Conservation (phyloP, 2,113 vertebrate species). For the Progne subis region DNA sequence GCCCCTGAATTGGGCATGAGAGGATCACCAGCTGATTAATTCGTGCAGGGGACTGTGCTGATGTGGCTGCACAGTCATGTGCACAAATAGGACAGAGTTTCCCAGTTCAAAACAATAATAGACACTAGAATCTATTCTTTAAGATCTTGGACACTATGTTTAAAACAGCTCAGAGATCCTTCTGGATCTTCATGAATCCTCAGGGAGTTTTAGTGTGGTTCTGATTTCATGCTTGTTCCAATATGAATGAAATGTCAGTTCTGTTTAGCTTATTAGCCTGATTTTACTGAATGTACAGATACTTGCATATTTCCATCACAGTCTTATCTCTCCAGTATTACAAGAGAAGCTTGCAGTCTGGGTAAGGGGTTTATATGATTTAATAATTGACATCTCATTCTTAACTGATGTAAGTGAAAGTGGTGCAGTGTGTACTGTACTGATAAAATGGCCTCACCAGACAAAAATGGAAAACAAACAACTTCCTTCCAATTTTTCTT, state of each 20-base stretch:
- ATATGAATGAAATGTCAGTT: neutral
- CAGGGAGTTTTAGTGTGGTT: neutral
- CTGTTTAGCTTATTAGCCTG: neutral
- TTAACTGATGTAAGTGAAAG: neutral
- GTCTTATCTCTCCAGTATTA: neutral
- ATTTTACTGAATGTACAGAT: neutral
- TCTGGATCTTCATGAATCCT: neutral
- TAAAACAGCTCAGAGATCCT: neutral
- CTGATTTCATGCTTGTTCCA: neutral
- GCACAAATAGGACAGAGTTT: neutral
- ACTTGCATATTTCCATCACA: neutral
- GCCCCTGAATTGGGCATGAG: neutral
- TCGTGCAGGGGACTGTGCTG: neutral
- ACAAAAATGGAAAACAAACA: neutral
- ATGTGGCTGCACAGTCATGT: neutral
- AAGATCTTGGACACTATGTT: neutral
- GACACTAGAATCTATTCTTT: neutral
- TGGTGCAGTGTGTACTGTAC: neutral
- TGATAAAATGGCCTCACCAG: neutral
- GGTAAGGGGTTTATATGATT: neutral
- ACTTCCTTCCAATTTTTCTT: neutral
- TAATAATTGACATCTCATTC: neutral
- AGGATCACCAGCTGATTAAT: neutral
- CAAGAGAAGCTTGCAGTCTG: neutral
- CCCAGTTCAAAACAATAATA: neutral